Conservation (phyloP, 2,888 invertebrate genomes). For the Tetramorium bicarinatum region DNA sequence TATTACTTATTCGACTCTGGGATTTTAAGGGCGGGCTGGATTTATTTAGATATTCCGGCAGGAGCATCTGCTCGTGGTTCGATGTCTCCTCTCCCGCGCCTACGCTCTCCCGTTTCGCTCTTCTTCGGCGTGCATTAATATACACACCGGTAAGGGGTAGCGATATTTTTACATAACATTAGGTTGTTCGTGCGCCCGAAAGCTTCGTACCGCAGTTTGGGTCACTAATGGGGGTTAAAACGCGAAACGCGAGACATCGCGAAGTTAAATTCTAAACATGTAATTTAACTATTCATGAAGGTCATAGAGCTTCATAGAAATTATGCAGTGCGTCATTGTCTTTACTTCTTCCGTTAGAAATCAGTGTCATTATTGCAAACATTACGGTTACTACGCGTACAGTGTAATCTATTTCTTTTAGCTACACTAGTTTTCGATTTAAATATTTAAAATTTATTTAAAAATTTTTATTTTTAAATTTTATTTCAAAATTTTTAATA, state of each 20-base stretch:
- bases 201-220: constrained; percentile 51
- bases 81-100: constrained; percentile 61
- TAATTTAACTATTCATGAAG: not conserved
- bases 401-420: constrained; percentile 1
- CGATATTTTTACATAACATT: constrained; percentile 84
- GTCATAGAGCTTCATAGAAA: not conserved
- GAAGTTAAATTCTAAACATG: not conserved
- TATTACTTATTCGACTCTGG: constrained; percentile 84
- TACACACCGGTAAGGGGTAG: constrained; percentile 61
- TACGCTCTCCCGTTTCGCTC: constrained; percentile 53
- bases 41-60: constrained; percentile 84
- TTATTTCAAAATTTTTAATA: no score
- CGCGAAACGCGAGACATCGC: constrained; percentile 67
- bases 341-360: not conserved
- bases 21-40: constrained; percentile 78
- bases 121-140: constrained; percentile 78
- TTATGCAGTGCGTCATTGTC: not conserved
- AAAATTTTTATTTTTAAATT: no score
- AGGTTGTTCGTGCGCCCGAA: constrained; percentile 73
- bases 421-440: not conserved
- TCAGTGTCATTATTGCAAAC: not conserved
- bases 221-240: constrained; percentile 84
- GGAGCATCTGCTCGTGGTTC: constrained; percentile 82
- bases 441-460: no score
- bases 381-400: not conserved